Evolutionary conservation across 2,797 vertebrate species (phyloP).

Genomic region (Pogoniulus pusillus): DNA sequence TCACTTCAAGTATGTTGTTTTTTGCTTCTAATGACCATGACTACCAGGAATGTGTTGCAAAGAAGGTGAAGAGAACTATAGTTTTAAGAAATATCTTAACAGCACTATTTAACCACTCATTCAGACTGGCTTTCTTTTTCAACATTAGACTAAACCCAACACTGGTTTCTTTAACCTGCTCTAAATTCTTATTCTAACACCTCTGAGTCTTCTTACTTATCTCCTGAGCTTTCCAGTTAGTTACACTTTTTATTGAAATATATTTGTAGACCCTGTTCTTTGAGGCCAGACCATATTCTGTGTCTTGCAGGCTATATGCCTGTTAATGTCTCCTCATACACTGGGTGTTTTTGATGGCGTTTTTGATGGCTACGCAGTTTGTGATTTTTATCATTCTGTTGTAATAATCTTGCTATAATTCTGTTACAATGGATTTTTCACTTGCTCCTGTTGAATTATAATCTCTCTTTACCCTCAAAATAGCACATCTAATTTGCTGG

Average conservation of each 20-base stretch:
- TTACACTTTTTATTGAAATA: background rate
- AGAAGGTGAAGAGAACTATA: background rate
- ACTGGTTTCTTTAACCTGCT: background rate
- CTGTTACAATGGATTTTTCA: background rate
- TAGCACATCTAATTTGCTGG: background rate
- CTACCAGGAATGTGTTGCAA: background rate
- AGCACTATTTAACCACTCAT: background rate
- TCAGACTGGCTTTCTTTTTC: accelerated
- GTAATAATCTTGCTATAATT: background rate
- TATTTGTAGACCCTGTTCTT: background rate
- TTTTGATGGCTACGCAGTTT: background rate
- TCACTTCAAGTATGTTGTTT: background rate
- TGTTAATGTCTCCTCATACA: background rate
- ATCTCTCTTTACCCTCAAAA: background rate
- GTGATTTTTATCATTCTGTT: background rate
- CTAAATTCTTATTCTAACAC: background rate
- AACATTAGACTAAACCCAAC: accelerated
- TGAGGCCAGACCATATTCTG: background rate
- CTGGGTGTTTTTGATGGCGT: background rate
- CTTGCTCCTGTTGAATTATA: background rate
- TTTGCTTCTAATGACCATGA: background rate
- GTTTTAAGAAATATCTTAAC: background rate
- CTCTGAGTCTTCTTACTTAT: background rate
- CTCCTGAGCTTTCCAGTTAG: background rate
- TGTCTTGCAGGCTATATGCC: background rate